These are phyloP conservation scores for Montipora capricornis DNA, from an alignment of 64 coral and sea anemone species.

Conservation along the genomic window DNA sequence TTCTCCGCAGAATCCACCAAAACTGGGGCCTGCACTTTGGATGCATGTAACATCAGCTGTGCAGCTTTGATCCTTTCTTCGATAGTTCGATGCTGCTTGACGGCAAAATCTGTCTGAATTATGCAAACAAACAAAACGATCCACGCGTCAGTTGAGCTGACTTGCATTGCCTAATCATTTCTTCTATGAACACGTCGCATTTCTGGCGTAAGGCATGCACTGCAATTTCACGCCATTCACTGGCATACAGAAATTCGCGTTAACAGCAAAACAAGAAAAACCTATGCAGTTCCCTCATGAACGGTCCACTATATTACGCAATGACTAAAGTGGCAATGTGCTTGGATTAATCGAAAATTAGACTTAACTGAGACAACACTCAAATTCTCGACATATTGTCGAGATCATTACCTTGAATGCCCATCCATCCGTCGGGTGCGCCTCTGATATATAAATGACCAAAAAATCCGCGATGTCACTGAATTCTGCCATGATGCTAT, in stretches of 20 bases:
- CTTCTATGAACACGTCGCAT: background rate
- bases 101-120: conserved; percentile 25
- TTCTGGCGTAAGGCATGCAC: background rate
- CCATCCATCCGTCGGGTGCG: conserved; percentile 90
- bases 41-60: conserved; percentile 28
- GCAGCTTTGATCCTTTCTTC: conserved; percentile 77
- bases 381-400: background rate
- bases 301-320: background rate
- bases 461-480: conserved; percentile 76
- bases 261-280: background rate
- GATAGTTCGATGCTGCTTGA: conserved; percentile 66
- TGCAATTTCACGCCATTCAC: conserved; percentile 25
- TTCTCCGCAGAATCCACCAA: conserved; percentile 76
- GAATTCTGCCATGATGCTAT: conserved; percentile 69
- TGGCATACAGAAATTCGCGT: background rate
- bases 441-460: conserved; percentile 84
- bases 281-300: background rate
- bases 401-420: conserved; percentile 72
- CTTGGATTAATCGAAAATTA: background rate
- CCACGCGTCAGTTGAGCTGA: background rate
- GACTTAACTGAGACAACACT: conserved; percentile 10
- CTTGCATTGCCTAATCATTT: background rate
- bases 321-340: background rate
- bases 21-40: conserved; percentile 46
- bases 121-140: conserved; percentile 1